These are phyloP conservation scores for Palythoa caribaeorum DNA, from an alignment of 92 coral and sea anemone species.

Conservation along the genomic window DNA sequence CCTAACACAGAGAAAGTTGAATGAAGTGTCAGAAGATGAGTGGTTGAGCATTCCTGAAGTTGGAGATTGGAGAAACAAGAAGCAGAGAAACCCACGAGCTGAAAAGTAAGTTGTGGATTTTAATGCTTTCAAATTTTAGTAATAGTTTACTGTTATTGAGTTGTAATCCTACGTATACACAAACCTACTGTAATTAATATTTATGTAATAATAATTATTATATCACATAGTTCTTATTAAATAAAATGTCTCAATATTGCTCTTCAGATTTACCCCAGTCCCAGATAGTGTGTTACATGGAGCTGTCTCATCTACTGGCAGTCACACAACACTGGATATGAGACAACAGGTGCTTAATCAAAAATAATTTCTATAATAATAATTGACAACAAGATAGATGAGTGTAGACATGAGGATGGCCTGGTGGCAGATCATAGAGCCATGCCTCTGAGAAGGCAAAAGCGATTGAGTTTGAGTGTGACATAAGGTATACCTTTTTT, in stretches of 20 bases:
- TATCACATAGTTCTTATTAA: not conserved
- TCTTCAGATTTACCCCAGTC: slow-evolving; percentile 91
- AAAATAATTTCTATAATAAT: not conserved
- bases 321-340: slow-evolving; percentile 76
- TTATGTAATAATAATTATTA: too few species aligned
- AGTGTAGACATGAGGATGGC: too few species aligned
- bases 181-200: too few species aligned
- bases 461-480: too few species aligned
- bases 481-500: too few species aligned
- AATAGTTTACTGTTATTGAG: too few species aligned
- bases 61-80: slow-evolving; percentile 94
- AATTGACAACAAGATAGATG: too few species aligned
- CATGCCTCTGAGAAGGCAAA: too few species aligned
- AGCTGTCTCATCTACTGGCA: slow-evolving; percentile 73
- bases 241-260: not conserved
- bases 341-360: slow-evolving; percentile 81
- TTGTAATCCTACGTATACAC: too few species aligned
- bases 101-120: slow-evolving; percentile 74
- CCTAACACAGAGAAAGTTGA: slow-evolving; percentile 78
- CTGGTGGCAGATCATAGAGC: too few species aligned
- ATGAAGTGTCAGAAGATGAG: slow-evolving; percentile 93
- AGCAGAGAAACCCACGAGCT: slow-evolving; percentile 93
- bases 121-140: too few species aligned
- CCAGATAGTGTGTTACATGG: slow-evolving; percentile 94
- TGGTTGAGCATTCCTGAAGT: slow-evolving; percentile 97